Evolutionary conservation across 2,113 vertebrate species (phyloP).

Genomic region (Elephas maximus): DNA sequence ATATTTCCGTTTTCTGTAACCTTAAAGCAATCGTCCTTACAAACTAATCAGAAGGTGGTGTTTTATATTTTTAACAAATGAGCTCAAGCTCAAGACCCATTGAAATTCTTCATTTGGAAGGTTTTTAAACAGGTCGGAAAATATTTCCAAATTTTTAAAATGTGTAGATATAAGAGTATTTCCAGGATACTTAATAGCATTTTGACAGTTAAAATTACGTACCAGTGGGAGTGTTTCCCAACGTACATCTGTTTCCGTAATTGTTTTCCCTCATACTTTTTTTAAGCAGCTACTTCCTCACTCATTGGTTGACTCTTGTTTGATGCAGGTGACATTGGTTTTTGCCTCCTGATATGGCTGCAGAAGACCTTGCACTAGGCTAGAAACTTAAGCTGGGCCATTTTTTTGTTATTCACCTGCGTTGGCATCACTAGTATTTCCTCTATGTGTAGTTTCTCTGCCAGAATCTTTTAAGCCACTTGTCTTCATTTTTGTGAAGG

Average conservation of each 20-base stretch:
- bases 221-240: neutral
- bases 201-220: neutral
- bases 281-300: neutral
- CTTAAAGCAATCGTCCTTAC: conserved; percentile 9
- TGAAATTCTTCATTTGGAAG: conserved; percentile 47
- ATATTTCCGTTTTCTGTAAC: conserved; percentile 36
- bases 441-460: conserved; percentile 26
- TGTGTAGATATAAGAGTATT: neutral
- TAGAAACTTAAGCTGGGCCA: neutral
- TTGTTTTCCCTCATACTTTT: neutral
- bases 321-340: neutral
- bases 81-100: neutral
- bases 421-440: neutral
- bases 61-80: conserved; percentile 17
- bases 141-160: conserved; percentile 41
- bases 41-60: neutral
- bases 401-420: neutral
- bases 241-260: neutral
- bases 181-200: neutral
- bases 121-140: conserved; percentile 52
- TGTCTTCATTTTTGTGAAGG: neutral
- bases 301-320: neutral
- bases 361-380: neutral
- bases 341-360: neutral
- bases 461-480: neutral